Conservation (phyloP, 1,140 invertebrate genomes). For the Thaumetopoea pityocampa region DNA sequence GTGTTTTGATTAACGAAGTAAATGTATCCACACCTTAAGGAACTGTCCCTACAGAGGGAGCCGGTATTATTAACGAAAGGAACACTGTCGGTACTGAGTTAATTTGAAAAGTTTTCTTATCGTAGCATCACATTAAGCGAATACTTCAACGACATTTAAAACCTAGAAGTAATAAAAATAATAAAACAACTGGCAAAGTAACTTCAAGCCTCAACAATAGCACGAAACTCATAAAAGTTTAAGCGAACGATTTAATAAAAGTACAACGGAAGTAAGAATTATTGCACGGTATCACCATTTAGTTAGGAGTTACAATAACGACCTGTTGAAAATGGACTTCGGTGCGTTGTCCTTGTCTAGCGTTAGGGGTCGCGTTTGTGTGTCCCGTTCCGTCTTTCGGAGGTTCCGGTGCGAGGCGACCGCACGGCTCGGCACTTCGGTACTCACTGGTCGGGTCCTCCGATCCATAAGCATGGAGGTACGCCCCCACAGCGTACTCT, state of each 20-base stretch:
- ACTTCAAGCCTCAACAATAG: constrained; percentile 15
- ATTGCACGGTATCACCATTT: constrained; percentile 65
- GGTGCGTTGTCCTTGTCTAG: constrained; percentile 41
- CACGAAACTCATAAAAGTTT: constrained; percentile 32
- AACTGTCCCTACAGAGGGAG: too few species aligned
- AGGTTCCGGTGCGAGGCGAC: constrained; percentile 39
- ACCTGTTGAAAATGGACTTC: constrained; percentile 62
- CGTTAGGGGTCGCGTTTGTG: constrained; percentile 31
- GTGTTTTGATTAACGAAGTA: too few species aligned
- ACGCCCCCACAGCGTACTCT: constrained; percentile 51
- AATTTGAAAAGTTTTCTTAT: too few species aligned
- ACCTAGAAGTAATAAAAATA: too few species aligned
- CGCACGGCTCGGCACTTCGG: constrained; percentile 51
- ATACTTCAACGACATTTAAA: too few species aligned
- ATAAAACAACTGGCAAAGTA: constrained; percentile 17
- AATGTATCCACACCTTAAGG: too few species aligned
- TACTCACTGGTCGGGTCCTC: constrained; percentile 50
- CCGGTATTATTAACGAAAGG: too few species aligned
- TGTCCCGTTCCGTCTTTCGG: constrained; percentile 35
- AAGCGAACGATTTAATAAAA: constrained; percentile 45
- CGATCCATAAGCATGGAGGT: constrained; percentile 61
- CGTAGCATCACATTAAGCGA: too few species aligned
- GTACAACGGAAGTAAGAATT: constrained; percentile 51
- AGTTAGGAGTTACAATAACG: constrained; percentile 65
- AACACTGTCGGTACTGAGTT: too few species aligned